These are phyloP conservation scores for Oscarella lobularis DNA, from an alignment of 37 sponge, comb jelly and placozoan species.

Conservation along the genomic window DNA sequence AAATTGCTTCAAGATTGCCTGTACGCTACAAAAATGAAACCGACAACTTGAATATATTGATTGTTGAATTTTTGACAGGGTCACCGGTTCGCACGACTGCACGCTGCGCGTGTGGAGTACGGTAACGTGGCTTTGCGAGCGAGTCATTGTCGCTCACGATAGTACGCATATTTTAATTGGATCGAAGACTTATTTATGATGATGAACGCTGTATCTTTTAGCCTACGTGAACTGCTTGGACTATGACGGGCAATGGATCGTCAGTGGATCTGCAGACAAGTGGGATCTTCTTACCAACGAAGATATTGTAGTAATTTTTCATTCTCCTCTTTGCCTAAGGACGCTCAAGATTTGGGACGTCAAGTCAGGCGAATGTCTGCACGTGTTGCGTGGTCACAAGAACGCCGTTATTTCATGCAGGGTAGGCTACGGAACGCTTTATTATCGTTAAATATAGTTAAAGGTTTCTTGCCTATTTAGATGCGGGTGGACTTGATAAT, in stretches of 20 bases:
- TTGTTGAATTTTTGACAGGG: slow-evolving; percentile 15
- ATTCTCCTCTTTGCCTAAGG: too few species aligned
- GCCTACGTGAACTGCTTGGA: not conserved
- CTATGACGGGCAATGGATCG: not conserved
- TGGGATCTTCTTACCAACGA: too few species aligned
- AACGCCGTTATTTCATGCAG: not conserved
- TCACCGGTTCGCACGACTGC: slow-evolving; percentile 64
- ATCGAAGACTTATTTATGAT: too few species aligned
- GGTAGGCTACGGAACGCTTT: not conserved
- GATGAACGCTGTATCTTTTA: not conserved
- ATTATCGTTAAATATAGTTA: not conserved
- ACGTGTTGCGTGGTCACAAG: not conserved
- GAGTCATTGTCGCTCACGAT: slow-evolving; percentile 18
- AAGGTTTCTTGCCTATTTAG: not conserved
- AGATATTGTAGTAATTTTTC: too few species aligned
- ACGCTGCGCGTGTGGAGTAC: slow-evolving; percentile 62
- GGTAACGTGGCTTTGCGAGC: slow-evolving; percentile 25
- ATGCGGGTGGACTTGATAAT: not conserved
- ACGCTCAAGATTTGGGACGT: not conserved
- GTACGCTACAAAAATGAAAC: not conserved
- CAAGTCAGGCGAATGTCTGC: not conserved
- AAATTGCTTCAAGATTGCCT: not conserved
- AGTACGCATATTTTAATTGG: not conserved
- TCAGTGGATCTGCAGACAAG: not conserved
- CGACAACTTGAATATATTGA: not conserved